Evolutionary conservation across 53 echinoderm and acorn worm genomes (phyloP).

Genomic region (Luidia sarsii): DNA sequence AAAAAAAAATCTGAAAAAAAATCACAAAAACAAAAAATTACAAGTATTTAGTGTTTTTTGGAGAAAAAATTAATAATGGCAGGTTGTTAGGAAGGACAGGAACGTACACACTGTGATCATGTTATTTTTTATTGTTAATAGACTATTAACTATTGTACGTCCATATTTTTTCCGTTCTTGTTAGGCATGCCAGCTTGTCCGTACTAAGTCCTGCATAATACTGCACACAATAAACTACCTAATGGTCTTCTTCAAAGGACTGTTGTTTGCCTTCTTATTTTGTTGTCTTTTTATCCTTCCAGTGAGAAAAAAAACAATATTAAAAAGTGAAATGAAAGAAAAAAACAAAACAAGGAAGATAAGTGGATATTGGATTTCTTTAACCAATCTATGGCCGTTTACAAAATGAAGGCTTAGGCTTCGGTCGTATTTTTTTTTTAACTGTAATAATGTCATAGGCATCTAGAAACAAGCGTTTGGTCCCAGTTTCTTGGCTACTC

Average conservation of each 20-base stretch:
- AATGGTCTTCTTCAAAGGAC: constrained; percentile 52
- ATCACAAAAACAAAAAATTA: too few relatives aligned
- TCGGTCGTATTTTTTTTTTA: too few relatives aligned
- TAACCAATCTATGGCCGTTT: too few relatives aligned
- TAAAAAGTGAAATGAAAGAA: too few relatives aligned
- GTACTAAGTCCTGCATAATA: constrained; percentile 52
- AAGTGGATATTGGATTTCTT: too few relatives aligned
- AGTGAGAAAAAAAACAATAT: too few relatives aligned
- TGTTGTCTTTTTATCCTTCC: too few relatives aligned
- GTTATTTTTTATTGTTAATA: constrained; percentile 61
- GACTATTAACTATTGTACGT: constrained; percentile 58
- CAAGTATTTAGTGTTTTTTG: constrained; percentile 32
- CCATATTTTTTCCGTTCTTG: constrained; percentile 54
- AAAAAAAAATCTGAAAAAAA: neutral
- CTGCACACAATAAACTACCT: constrained; percentile 54
- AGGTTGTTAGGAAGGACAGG: constrained; percentile 26
- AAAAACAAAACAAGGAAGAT: too few relatives aligned
- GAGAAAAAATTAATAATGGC: constrained; percentile 34
- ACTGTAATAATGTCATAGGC: too few relatives aligned
- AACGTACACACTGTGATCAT: constrained; percentile 46
- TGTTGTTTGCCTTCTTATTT: neutral
- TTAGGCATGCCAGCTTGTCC: constrained; percentile 53
- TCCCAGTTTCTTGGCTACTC: too few relatives aligned
- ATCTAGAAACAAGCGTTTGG: too few relatives aligned
- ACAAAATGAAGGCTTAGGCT: too few relatives aligned